phyloP scores from a whole-genome alignment of 2,888 invertebrate species.

The Parapristionchus giblindavisi region DNA sequence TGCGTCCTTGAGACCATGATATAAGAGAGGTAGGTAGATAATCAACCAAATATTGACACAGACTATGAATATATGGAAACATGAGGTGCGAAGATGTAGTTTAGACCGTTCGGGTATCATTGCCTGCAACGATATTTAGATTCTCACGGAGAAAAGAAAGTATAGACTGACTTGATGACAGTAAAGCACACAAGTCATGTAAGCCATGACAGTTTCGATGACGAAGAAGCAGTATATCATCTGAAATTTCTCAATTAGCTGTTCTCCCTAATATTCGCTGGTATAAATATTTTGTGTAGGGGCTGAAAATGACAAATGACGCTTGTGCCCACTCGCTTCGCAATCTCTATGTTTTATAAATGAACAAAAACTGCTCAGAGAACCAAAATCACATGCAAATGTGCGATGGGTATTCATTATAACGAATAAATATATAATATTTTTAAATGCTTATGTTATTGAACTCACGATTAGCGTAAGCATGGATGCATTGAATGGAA shows the following conservation, averaged over 20 bases:
- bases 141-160: too few species aligned
- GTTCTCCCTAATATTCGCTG: too few species aligned
- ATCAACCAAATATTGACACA: not conserved
- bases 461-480: not conserved
- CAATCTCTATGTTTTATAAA: too few species aligned
- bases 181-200: not conserved
- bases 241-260: not conserved
- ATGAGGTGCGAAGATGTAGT: not conserved
- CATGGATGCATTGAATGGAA: not conserved
- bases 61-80: constrained; percentile 8
- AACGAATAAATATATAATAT: not conserved
- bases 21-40: not conserved
- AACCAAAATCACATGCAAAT: not conserved
- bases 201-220: constrained; percentile 12
- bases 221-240: not conserved
- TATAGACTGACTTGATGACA: constrained; percentile 21
- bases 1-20: not conserved
- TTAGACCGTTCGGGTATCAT: not conserved
- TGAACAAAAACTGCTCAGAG: too few species aligned
- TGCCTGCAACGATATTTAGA: not conserved
- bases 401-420: not conserved
- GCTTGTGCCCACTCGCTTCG: too few species aligned
- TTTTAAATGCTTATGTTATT: too few species aligned
- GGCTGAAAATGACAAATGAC: too few species aligned
- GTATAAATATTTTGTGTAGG: too few species aligned